These are phyloP conservation scores for Apodemia duryi DNA, from an alignment of 2,888 invertebrate species.

Conservation along the genomic window DNA sequence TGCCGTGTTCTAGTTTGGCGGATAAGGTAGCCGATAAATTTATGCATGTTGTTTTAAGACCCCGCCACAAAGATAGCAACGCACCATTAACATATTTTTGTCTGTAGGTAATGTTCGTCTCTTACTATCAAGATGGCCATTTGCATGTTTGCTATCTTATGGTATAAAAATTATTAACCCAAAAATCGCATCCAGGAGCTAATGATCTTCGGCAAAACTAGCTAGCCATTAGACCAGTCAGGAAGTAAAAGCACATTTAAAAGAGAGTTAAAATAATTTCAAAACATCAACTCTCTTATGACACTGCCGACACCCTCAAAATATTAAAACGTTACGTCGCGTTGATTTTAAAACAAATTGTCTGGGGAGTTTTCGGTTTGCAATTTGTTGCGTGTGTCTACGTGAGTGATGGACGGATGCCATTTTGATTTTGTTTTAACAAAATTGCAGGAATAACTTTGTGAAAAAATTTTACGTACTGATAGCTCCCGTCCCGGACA, in stretches of 20 bases:
- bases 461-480: too few relatives aligned
- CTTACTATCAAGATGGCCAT: too few relatives aligned
- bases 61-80: too few relatives aligned
- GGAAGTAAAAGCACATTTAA: neutral
- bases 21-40: too few relatives aligned
- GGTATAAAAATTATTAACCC: neutral
- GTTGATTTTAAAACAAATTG: constrained; percentile 36
- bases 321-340: constrained; percentile 29
- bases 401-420: constrained; percentile 19
- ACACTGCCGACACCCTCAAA: constrained; percentile 25
- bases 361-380: constrained; percentile 71
- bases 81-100: too few relatives aligned
- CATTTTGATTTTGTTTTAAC: constrained; percentile 1
- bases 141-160: too few relatives aligned
- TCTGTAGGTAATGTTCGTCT: too few relatives aligned
- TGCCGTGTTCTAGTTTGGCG: too few relatives aligned
- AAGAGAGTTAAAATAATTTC: constrained; percentile 16
- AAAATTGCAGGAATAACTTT: constrained; percentile 22
- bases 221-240: too few relatives aligned
- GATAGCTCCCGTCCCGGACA: too few relatives aligned
- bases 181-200: neutral
- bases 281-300: constrained; percentile 24
- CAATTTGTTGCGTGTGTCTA: constrained; percentile 59
- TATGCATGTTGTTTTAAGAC: too few relatives aligned
- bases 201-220: too few relatives aligned